A percentile compares a stretch with the other conserved stretches of the same genome.
Conservation (phyloP, 2,797 vertebrate species). For the Gymnothorax javanicus region DNA sequence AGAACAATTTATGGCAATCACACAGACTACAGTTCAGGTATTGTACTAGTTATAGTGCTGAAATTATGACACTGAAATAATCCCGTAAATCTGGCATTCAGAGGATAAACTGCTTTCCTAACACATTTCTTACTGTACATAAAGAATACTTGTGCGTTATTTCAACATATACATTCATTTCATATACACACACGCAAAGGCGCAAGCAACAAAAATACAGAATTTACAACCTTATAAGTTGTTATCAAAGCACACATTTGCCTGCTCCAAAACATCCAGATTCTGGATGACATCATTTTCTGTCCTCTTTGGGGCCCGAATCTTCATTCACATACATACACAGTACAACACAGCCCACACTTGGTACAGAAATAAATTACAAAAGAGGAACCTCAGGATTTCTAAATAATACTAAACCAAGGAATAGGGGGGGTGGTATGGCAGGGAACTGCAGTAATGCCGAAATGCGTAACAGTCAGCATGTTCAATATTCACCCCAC, state of each 20-base stretch:
- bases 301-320: not conserved
- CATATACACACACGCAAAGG: constrained; percentile 39
- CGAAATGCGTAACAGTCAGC: not conserved
- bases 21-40: constrained; percentile 15
- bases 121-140: constrained; percentile 18
- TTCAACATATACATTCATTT: constrained; percentile 62
- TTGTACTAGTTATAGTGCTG: constrained; percentile 29
- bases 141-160: constrained; percentile 63
- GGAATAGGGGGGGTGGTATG: not conserved
- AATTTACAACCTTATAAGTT: constrained; percentile 59
- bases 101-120: constrained; percentile 5
- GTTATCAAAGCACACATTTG: constrained; percentile 47
- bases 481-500: not conserved
- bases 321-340: not conserved
- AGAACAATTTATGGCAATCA: constrained; percentile 18
- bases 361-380: not conserved
- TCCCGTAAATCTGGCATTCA: constrained; percentile 20
- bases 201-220: constrained; percentile 34
- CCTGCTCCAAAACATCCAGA: not conserved
- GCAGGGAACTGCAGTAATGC: not conserved
- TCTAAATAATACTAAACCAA: not conserved
- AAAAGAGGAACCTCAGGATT: not conserved
- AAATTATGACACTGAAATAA: constrained; percentile 20
- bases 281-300: not conserved
- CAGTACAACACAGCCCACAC: not conserved